These are phyloP conservation scores for Aix galericulata DNA, from an alignment of 2,113 vertebrate species.

Conservation along the genomic window DNA sequence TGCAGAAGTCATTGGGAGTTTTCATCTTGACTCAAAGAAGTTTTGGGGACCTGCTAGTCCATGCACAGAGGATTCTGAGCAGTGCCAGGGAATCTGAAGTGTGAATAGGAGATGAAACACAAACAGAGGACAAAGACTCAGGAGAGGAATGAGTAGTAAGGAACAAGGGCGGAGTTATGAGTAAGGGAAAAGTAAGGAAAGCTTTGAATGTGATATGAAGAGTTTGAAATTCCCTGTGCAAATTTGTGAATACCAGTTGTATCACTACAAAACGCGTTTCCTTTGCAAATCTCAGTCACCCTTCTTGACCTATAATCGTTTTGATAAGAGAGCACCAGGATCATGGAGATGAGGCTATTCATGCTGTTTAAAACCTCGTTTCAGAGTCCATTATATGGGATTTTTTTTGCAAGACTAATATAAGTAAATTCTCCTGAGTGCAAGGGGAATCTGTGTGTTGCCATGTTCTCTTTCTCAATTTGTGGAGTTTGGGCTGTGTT, in stretches of 20 bases:
- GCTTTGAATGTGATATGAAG: not conserved
- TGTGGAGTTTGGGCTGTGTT: not conserved
- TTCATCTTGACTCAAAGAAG: not conserved
- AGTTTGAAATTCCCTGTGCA: not conserved
- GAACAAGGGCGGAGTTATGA: not conserved
- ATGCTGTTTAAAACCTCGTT: not conserved
- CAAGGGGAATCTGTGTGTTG: not conserved
- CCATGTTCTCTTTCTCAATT: conserved; percentile 30
- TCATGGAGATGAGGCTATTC: conserved; percentile 37
- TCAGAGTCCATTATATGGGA: not conserved
- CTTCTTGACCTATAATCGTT: conserved; percentile 23
- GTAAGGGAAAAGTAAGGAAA: conserved; percentile 20
- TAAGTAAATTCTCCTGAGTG: conserved; percentile 15
- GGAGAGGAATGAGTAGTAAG: not conserved
- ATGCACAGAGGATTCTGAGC: not conserved
- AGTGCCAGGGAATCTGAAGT: not conserved
- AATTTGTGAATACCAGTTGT: not conserved
- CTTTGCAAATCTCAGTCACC: conserved; percentile 5
- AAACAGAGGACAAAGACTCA: not conserved
- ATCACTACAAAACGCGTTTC: not conserved
- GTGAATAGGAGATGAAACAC: not conserved
- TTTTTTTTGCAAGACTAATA: conserved; percentile 15
- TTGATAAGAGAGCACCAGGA: conserved; percentile 18
- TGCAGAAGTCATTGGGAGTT: not conserved
- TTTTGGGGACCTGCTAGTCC: not conserved